Evolutionary conservation across 2,797 vertebrate species (phyloP).

Genomic region (Octomys mimax): DNA sequence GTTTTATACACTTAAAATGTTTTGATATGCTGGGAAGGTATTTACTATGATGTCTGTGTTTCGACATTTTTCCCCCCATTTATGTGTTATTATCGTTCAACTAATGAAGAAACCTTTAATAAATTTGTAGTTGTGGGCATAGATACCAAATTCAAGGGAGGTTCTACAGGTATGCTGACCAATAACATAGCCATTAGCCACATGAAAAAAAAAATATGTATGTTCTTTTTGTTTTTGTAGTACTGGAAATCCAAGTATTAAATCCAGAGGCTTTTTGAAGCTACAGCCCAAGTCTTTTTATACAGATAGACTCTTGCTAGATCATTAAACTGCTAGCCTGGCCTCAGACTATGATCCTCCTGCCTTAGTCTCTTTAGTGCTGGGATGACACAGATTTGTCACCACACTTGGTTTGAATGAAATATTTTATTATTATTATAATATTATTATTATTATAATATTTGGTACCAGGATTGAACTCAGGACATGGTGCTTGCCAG

Average conservation of each 20-base stretch:
- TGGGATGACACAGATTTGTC: background rate
- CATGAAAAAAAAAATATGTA: background rate
- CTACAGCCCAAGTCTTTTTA: background rate
- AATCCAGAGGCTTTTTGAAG: background rate
- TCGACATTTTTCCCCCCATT: background rate
- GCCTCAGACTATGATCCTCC: background rate
- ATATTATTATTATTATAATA: too few relatives aligned
- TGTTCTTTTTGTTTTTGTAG: background rate
- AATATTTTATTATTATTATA: slow-evolving; percentile 1
- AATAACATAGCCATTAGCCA: slow-evolving; percentile 30
- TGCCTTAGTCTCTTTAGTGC: background rate
- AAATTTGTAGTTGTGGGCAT: background rate
- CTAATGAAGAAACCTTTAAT: background rate
- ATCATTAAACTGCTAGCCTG: background rate
- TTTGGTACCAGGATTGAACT: background rate
- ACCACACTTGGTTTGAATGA: background rate
- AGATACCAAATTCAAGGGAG: background rate
- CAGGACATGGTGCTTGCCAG: too few relatives aligned
- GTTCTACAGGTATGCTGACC: background rate
- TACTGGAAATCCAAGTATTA: background rate
- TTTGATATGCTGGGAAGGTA: slow-evolving; percentile 38
- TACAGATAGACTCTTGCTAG: background rate
- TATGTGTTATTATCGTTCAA: slow-evolving; percentile 35
- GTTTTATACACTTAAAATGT: slow-evolving; percentile 45
- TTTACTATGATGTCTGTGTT: slow-evolving; percentile 32